Base-by-base conservation (phyloP, 2,888 invertebrate species). In the Cantharis lateralis region DNA sequence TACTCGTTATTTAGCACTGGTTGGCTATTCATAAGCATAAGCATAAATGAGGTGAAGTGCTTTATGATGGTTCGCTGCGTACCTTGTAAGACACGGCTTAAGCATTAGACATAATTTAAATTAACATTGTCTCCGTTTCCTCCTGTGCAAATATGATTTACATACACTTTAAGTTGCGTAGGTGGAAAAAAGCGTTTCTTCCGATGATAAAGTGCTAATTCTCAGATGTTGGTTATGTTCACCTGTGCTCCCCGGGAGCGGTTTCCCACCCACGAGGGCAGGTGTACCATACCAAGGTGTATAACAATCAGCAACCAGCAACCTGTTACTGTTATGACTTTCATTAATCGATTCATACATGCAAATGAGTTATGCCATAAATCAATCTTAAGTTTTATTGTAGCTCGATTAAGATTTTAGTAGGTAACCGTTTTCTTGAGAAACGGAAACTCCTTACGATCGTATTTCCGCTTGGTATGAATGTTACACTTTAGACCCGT, bases 151-250 rank as follows among this genome's bases (percentile, higher is more conserved):
- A 76, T 82, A 82, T 81, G 82, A 82, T 82, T 82, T 81, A 81
- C 82, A 82, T 82, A 82, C 82, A 82, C 82, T 82, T 81, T 81
- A 80, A 80, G 76, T 77, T 77, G 82, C 76, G 81, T 80, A 79
- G 81, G 81, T 80, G 80, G 81, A 81, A 81, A 79, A 48, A 80
- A 77, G 78, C 80, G 82, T 82, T 81, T 81, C 82, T 76, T 80
- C 74, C 80, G 82, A 83, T 83, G 83, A 83, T 83, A 83, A 82
- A 82, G 82, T 81, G 82, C 82, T 80, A 79, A 80, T 81, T 81
- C 81, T 81, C 79, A 81, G 80, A 80, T 80, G 81, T 79, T 77
- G 74, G 78, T 75, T 74, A 72, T 77, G 79, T 80, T 82, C 82
- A 82, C 82, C 83, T 82, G 82, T 82, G 81, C 80, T 77, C 82